Base-by-base conservation (phyloP, 1,140 invertebrate genomes). In the Neodiprion pinetum region DNA sequence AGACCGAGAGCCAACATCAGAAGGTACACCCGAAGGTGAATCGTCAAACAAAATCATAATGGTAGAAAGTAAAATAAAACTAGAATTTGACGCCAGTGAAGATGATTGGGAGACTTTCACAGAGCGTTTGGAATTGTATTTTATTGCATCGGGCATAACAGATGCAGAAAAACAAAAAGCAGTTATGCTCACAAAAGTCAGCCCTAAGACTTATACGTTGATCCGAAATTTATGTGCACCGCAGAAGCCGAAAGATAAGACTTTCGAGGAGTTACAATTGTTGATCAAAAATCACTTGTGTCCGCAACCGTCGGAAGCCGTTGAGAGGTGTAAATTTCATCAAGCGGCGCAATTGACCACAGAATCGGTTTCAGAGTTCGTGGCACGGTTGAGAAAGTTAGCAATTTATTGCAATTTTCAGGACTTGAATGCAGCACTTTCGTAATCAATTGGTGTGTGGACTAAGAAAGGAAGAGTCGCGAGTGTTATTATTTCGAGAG, bases 121-220 rank as follows among this genome's bases (percentile, higher is more conserved):
- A 23, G 73, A 80, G 48, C 75, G 81, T n/a, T 47, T 82, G 10
- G 75, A 79, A 71, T 77, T 80, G 67, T 82, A 79, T 73, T 81
- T 82, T 66, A 67, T 78, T 12, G 80, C 76, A 12, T 81, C 81
- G 61, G 74, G 76, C 11, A 75, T 78, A 9, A 72, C 77, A 40
- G 75, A 74, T 17, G 50, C 50, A 53, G 70, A 61, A 67, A 73
- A 74, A 49, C n/a, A 70, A 28, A 67, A 65, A 11, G 23, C 67
- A 66, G 9, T 14, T 1, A 3, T 68, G 40, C 47, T 69, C 9
- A 74, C 47, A 9, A 40, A 47, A 49, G 40, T 74, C n/a, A 67
- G 68, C 21, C 23, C 40, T 12, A 67, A 74, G 48, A 48, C 72
- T 40, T 74, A 47, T 69, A 74, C 17, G 1, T 53, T 74, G 17